Base-by-base conservation (phyloP, 2,797 vertebrate species). In the Phataginus tetradactyla region DNA sequence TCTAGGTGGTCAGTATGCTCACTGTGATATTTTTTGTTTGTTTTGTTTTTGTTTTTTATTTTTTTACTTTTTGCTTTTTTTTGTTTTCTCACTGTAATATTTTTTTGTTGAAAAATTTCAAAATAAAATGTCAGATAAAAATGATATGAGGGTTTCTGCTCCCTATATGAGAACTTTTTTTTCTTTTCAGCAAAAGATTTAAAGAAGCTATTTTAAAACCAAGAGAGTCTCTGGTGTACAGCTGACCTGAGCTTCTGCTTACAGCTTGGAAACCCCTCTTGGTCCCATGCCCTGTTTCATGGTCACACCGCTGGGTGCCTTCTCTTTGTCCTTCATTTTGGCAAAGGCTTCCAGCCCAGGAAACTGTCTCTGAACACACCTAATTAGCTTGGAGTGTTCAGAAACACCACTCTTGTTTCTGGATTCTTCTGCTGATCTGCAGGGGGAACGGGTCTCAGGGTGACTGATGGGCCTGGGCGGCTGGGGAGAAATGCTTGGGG, bases 401-500 rank as follows among this genome's bases (percentile, higher is more conserved):
- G 74, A 78, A 17, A 42, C 86, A 25, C 39, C 11, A 13, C 42
- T 49, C 71, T 63, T 51, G 11, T 45, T 77, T 77, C 72, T 39
- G 45, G 59, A 39, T 39, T 21, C 45, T 77, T 77, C 59, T 55
- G 34, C 49, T 4, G 27, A 45, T 17, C 18, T 66, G 27, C 61
- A 66, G 61, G 53, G 23, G 53, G 45, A 72, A 13, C 20, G 6
- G 37, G 51, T 55, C 34, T 39, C 18, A 1, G 7, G 27, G 84
- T 72, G 66, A 42, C 18, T 0, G 4, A 23, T 1, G n/a, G 66
- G 14, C 25, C 74, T 27, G 7, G 8, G 45, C 27, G 13, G 4
- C 57, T 64, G 42, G 0, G 1, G 49, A 55, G 59, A 55, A 17
- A 23, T 6, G 2, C 55, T 27, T 0, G 1, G 11, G 39, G 15